These are phyloP conservation scores for Lycocorax pyrrhopterus DNA, from an alignment of 2,113 vertebrate genomes.

Conservation along the genomic window DNA sequence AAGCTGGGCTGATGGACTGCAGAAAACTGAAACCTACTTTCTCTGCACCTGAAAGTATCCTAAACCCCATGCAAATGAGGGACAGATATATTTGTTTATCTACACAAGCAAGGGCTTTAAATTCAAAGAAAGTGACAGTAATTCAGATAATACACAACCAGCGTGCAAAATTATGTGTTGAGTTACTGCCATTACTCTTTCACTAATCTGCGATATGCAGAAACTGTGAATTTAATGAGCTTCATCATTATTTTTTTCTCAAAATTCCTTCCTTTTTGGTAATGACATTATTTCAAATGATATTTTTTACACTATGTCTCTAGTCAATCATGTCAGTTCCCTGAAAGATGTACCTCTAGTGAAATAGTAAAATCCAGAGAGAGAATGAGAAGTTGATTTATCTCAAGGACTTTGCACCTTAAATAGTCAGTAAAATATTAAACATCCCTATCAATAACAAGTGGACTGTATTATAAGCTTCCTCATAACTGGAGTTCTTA, in stretches of 20 bases:
- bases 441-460: constrained; percentile 49
- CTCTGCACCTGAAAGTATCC: background rate
- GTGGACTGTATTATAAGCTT: constrained; percentile 35
- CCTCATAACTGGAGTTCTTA: constrained; percentile 18
- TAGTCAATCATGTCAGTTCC: constrained; percentile 16
- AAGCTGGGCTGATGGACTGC: background rate
- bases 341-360: background rate
- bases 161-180: constrained; percentile 32
- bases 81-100: constrained; percentile 44
- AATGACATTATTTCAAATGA: constrained; percentile 27
- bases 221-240: constrained; percentile 42
- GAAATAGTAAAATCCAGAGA: constrained; percentile 2
- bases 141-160: constrained; percentile 26
- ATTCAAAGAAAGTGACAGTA: constrained; percentile 31
- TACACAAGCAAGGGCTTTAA: background rate
- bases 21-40: background rate
- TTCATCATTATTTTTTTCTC: constrained; percentile 47
- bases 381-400: constrained; percentile 41
- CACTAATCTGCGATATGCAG: constrained; percentile 45
- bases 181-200: constrained; percentile 41
- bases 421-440: constrained; percentile 61
- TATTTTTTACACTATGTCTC: constrained; percentile 1
- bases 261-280: constrained; percentile 29
- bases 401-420: constrained; percentile 51
- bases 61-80: constrained; percentile 22